Conservation (phyloP, 2,888 invertebrate genomes). For the Xanthia icteritia region DNA sequence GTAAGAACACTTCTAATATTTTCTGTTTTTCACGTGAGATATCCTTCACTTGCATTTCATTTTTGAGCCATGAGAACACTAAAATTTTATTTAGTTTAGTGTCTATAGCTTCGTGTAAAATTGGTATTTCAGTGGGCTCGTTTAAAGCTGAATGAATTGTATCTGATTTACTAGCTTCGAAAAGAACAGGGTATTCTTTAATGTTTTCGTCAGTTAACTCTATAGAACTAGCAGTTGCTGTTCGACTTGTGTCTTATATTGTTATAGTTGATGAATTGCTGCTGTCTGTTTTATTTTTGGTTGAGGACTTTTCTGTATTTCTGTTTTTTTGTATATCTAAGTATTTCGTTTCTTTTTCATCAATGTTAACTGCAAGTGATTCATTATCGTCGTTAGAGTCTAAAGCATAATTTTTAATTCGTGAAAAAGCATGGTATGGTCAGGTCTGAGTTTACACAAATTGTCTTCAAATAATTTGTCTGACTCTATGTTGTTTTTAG, state of each 20-base stretch:
- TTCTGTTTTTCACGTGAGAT: not conserved
- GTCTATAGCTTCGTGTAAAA: not conserved
- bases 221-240: not conserved
- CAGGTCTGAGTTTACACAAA: too few species aligned
- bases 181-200: not conserved
- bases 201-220: not conserved
- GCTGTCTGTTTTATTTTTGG: not conserved
- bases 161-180: not conserved
- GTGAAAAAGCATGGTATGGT: not conserved
- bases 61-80: not conserved
- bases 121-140: not conserved
- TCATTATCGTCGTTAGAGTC: not conserved
- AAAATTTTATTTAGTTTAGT: not conserved
- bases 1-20: conserved; percentile 1
- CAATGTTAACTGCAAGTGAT: not conserved
- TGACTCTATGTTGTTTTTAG: too few species aligned
- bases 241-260: not conserved
- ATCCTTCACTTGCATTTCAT: not conserved
- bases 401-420: not conserved
- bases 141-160: conserved; percentile 1
- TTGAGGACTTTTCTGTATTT: not conserved
- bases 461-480: too few species aligned
- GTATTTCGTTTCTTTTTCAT: not conserved
- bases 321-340: too few species aligned
- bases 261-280: not conserved